Evolutionary conservation across 2,888 invertebrate species (phyloP).

Genomic region (Bimastos eiseni): DNA sequence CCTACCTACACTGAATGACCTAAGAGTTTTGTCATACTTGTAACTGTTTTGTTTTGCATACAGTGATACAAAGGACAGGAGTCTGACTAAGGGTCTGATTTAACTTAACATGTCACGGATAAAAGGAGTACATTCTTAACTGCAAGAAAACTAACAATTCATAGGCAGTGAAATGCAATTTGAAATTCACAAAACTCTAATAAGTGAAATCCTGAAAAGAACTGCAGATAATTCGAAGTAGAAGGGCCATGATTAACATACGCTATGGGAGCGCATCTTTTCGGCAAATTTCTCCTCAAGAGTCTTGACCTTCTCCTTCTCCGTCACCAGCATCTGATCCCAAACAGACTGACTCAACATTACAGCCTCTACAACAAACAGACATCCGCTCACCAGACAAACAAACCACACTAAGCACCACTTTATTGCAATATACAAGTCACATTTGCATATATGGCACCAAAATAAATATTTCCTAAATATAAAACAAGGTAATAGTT

Average conservation of each 20-base stretch:
- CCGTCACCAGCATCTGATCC: slow-evolving; percentile 43
- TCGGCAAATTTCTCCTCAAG: slow-evolving; percentile 43
- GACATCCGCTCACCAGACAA: too few relatives aligned
- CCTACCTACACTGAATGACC: too few relatives aligned
- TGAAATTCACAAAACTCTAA: neutral
- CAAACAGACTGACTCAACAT: slow-evolving; percentile 44
- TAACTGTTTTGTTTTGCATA: too few relatives aligned
- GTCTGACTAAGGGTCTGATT: too few relatives aligned
- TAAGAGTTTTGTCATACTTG: too few relatives aligned
- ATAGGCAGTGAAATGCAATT: neutral
- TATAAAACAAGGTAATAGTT: too few relatives aligned
- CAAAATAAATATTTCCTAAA: too few relatives aligned
- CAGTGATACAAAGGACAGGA: too few relatives aligned
- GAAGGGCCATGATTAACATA: slow-evolving; percentile 28
- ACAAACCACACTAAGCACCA: too few relatives aligned
- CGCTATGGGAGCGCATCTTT: slow-evolving; percentile 38
- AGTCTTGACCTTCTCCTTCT: slow-evolving; percentile 43
- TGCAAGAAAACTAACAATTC: neutral
- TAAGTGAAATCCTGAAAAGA: neutral
- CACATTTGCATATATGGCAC: too few relatives aligned
- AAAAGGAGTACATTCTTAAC: neutral
- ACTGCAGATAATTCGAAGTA: neutral
- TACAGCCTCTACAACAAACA: slow-evolving; percentile 41
- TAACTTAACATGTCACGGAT: neutral
- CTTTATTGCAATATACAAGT: too few relatives aligned